Evolutionary conservation across 2,797 vertebrate species (phyloP), one percentile per base, ranked within the genome.

Genomic region (Propithecus deckenii): DNA sequence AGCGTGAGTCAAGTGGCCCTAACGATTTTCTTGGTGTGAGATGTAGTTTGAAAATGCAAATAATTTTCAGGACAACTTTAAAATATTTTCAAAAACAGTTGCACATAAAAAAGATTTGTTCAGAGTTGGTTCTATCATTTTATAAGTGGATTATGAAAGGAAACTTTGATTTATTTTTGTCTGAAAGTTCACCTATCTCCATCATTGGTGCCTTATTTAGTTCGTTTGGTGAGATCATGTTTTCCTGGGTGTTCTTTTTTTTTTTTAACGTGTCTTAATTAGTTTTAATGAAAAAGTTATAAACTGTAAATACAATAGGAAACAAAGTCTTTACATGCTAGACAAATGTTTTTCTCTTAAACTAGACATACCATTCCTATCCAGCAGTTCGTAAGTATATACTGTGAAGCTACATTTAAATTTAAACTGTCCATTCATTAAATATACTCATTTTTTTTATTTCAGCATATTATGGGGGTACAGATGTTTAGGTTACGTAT

Each of bases 391-490:
- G 72, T 75, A 96, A 48, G 13, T 59, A 59, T 23, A 4, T 80
- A 83, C 63, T 75, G 7, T 87, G 35, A n/a, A 96, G 14, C 2
- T 97, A 18, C 18, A 89, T 90, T 89, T 48, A 97, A 59, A 88
- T 85, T 89, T 90, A 95, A 96, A 50, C 7, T 89, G 15, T 46
- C 23, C 35, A 57, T 93, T 95, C 90, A 95, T 86, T 85, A 91
- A 80, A 69, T 12, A 84, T 74, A 88, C 5, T 90, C 63, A n/a
- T 4, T 65, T 65, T 63, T 63, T 35, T 35, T 35, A 35, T 35
- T 35, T 35, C 35, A 35, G 35, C 35, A 35, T 35, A 35, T 35
- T 35, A 35, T 35, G 35, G 35, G 35, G 35, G 35, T 35, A 35
- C 35, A 35, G 35, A 35, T 35, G 35, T 35, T 35, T 35, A 35